Conservation (phyloP, 2,797 vertebrate species). For the Spheniscus humboldti region DNA sequence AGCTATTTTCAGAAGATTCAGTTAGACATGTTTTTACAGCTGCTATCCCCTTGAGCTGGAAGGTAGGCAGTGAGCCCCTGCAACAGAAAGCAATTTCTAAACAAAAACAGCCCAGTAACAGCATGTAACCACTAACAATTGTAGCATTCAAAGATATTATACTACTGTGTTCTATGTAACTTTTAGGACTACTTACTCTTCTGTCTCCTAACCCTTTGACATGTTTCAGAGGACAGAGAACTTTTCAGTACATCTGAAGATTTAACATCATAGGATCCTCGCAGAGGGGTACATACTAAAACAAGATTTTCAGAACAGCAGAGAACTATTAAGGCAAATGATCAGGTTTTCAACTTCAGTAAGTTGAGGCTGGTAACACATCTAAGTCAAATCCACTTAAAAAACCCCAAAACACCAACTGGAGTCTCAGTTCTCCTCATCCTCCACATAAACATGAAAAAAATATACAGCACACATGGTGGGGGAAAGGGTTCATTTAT, state of each 20-base stretch:
- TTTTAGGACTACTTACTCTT: slow-evolving; percentile 70
- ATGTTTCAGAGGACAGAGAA: slow-evolving; percentile 80
- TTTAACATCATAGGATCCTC: slow-evolving; percentile 77
- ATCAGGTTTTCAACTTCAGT: fast-evolving
- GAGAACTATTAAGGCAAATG: fast-evolving
- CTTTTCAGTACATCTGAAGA: slow-evolving; percentile 72
- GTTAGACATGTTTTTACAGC: not conserved
- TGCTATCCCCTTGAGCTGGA: not conserved
- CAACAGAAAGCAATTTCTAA: not conserved
- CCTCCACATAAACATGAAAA: fast-evolving
- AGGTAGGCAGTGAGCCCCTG: not conserved
- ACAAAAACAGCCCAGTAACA: not conserved
- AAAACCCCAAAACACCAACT: not conserved
- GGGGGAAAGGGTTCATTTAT: fast-evolving
- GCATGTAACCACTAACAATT: fast-evolving
- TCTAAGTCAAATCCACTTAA: fast-evolving
- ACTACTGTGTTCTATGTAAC: fast-evolving
- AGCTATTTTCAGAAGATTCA: not conserved
- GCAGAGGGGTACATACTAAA: slow-evolving; percentile 79
- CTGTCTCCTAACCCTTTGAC: slow-evolving; percentile 74
- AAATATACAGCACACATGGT: not conserved
- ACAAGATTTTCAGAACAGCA: not conserved
- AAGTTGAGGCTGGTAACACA: fast-evolving
- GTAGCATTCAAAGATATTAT: fast-evolving
- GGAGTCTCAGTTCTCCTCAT: not conserved